Percentiles rank a stretch among this genome's conserved stretches.
These are phyloP conservation scores for Paramormyrops kingsleyae DNA, from an alignment of 2,113 vertebrate species.

Conservation along the genomic window DNA sequence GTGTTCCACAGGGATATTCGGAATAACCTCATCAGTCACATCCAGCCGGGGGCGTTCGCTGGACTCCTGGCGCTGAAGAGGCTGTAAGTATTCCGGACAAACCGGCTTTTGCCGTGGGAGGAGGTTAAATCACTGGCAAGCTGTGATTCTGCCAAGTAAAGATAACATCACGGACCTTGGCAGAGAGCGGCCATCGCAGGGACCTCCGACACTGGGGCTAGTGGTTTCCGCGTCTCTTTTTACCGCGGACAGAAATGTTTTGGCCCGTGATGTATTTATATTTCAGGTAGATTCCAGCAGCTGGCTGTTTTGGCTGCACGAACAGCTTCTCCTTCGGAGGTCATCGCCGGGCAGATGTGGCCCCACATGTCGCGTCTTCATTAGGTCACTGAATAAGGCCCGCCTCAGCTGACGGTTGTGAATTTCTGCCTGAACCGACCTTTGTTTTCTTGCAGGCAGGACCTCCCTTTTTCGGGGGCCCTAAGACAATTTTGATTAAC, in stretches of 20 bases:
- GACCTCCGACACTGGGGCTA: neutral
- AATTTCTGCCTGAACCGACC: neutral
- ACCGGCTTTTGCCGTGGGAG: neutral
- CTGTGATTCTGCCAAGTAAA: neutral
- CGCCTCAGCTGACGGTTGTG: neutral
- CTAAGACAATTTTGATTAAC: neutral
- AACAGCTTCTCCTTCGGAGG: neutral
- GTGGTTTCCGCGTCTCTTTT: neutral
- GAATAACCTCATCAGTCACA: slow-evolving; percentile 85
- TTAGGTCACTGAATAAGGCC: neutral
- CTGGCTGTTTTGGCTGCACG: neutral
- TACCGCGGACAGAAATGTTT: neutral
- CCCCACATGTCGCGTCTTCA: neutral
- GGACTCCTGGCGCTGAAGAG: slow-evolving; percentile 81
- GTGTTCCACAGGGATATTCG: slow-evolving; percentile 75
- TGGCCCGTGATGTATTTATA: neutral
- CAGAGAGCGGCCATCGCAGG: neutral
- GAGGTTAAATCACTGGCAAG: neutral
- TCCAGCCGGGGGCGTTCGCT: slow-evolving; percentile 86
- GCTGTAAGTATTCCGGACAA: slow-evolving; percentile 72
- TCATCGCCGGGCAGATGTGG: neutral
- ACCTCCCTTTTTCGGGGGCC: neutral
- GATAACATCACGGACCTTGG: neutral
- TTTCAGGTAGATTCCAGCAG: neutral
- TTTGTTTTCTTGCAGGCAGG: neutral